These are phyloP conservation scores for Oligia strigilis DNA, from an alignment of 2,888 invertebrate genomes.

Conservation along the genomic window DNA sequence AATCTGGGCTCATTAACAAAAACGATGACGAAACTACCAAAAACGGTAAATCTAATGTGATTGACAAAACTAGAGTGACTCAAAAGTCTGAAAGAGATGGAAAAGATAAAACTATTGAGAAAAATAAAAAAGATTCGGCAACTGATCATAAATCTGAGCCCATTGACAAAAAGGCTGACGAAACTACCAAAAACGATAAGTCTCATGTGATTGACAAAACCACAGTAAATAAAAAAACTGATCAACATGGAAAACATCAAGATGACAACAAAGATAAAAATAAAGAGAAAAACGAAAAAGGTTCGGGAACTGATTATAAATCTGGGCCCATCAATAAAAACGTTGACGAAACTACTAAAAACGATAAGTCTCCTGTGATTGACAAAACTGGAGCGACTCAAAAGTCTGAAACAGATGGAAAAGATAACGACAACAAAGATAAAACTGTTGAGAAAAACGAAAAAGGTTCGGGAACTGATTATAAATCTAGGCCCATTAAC, in stretches of 20 bases:
- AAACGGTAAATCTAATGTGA: background rate
- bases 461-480: background rate
- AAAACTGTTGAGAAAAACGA: background rate
- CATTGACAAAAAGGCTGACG: background rate
- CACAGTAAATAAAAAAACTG: background rate
- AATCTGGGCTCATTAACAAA: too few relatives aligned
- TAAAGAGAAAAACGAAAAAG: background rate
- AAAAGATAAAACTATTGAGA: background rate
- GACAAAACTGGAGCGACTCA: too few relatives aligned
- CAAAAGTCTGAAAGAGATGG: rapidly evolving
- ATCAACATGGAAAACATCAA: too few relatives aligned
- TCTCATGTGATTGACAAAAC: background rate
- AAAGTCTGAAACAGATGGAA: too few relatives aligned
- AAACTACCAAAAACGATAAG: background rate
- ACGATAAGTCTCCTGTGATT: too few relatives aligned
- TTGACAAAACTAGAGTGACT: too few relatives aligned
- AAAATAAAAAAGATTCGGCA: background rate
- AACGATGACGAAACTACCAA: background rate
- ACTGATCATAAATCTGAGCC: background rate
- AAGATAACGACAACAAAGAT: too few relatives aligned
- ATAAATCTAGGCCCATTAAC: too few relatives aligned
- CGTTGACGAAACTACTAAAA: too few relatives aligned
- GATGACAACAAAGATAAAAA: background rate
- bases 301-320: too few relatives aligned
- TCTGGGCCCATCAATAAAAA: too few relatives aligned